Conservation (phyloP, 2,797 vertebrate species). For the Sebastes itinus region DNA sequence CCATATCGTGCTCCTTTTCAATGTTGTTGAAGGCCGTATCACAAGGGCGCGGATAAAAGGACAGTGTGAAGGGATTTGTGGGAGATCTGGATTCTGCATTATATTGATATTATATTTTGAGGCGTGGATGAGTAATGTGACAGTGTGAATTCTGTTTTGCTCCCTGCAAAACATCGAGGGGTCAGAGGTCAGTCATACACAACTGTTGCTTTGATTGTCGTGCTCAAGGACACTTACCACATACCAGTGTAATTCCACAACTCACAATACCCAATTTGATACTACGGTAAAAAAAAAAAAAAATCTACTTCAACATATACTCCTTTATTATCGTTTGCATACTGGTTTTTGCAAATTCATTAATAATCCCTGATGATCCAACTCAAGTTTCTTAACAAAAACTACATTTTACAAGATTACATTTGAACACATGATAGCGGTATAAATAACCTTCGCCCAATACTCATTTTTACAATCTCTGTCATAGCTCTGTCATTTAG, state of each 20-base stretch:
- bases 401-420: too few relatives aligned
- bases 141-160: not conserved
- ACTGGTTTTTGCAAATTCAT: accelerated
- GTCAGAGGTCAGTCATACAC: not conserved
- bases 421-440: too few relatives aligned
- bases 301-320: too few relatives aligned
- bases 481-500: too few relatives aligned
- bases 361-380: too few relatives aligned
- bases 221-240: not conserved
- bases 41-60: not conserved
- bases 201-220: not conserved
- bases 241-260: accelerated
- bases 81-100: not conserved
- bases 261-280: too few relatives aligned
- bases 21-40: not conserved
- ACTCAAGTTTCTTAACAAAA: too few relatives aligned
- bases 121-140: not conserved
- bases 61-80: not conserved
- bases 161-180: not conserved
- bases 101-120: not conserved
- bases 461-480: too few relatives aligned
- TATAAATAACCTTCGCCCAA: too few relatives aligned
- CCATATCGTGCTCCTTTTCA: not conserved
- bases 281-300: too few relatives aligned
- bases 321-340: too few relatives aligned